Evolutionary conservation across 2,113 vertebrate genomes (phyloP).

Genomic region (Zeus faber): DNA sequence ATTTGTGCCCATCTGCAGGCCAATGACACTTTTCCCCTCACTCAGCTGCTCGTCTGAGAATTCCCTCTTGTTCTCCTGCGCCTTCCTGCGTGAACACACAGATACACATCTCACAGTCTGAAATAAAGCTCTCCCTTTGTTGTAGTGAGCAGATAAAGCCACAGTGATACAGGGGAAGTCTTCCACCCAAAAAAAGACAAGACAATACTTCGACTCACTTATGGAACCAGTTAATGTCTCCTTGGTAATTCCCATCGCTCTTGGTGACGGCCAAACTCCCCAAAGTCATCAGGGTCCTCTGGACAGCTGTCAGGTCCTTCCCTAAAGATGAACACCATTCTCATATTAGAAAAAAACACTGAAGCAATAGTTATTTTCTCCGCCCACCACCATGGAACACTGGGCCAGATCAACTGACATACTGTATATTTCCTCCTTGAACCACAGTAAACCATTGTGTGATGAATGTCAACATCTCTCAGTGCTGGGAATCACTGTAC

Average conservation of each 20-base stretch:
- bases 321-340: slow-evolving; percentile 66
- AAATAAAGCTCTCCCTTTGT: slow-evolving; percentile 5
- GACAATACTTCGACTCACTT: slow-evolving; percentile 74
- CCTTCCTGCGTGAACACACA: slow-evolving; percentile 76
- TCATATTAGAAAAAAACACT: slow-evolving; percentile 19
- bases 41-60: slow-evolving; percentile 91
- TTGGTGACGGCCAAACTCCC: slow-evolving; percentile 93
- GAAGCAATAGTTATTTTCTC: background rate
- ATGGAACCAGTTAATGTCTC: slow-evolving; percentile 92
- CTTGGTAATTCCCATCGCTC: slow-evolving; percentile 84
- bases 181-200: slow-evolving; percentile 7
- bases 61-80: slow-evolving; percentile 90
- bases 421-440: no score
- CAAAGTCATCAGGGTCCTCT: slow-evolving; percentile 91
- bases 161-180: slow-evolving; percentile 3
- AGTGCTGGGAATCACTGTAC: background rate
- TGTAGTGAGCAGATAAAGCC: background rate
- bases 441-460: no score
- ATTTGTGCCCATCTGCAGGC: slow-evolving; percentile 95
- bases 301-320: slow-evolving; percentile 92
- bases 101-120: slow-evolving; percentile 5
- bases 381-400: background rate
- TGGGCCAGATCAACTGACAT: background rate
- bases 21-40: slow-evolving; percentile 89
- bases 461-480: no score